Percentiles rank a stretch among this genome's conserved stretches.
These are phyloP conservation scores for Microctonus hyperodae DNA, from an alignment of 2,888 invertebrate species.

Conservation along the genomic window DNA sequence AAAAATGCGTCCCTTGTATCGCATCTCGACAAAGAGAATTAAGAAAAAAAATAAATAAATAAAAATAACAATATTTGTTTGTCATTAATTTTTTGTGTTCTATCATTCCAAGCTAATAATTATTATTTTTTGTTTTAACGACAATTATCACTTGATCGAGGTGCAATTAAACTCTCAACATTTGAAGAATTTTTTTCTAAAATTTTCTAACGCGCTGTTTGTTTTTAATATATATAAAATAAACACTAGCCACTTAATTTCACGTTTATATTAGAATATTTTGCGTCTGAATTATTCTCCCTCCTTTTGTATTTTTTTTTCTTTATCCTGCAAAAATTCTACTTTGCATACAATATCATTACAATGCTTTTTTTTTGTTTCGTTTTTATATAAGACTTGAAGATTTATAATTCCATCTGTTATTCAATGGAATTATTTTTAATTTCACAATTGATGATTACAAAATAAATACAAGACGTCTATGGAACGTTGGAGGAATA, in stretches of 20 bases:
- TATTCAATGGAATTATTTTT: not conserved
- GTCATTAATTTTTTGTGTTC: not conserved
- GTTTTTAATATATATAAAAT: constrained; percentile 36
- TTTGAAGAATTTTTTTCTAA: constrained; percentile 30
- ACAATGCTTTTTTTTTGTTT: constrained; percentile 24
- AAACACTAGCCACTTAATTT: constrained; percentile 36
- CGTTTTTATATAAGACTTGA: not conserved
- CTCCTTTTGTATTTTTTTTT: constrained; percentile 26
- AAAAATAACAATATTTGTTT: not conserved
- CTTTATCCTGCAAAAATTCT: constrained; percentile 21
- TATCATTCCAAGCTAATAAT: not conserved
- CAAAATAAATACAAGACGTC: not conserved
- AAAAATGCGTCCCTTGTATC: constrained; percentile 49
- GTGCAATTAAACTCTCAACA: constrained; percentile 30
- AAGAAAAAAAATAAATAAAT: not conserved
- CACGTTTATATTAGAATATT: constrained; percentile 30
- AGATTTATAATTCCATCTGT: not conserved
- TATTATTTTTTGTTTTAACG: constrained; percentile 20
- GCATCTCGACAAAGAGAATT: constrained; percentile 36
- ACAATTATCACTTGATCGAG: constrained; percentile 22
- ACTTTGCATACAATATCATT: constrained; percentile 25
- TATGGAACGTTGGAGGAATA: no score
- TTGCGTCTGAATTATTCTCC: constrained; percentile 20
- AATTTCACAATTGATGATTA: not conserved
- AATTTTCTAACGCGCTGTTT: constrained; percentile 31